Conservation (phyloP, 2,797 vertebrate genomes). For the Thalassophryne amazonica region DNA sequence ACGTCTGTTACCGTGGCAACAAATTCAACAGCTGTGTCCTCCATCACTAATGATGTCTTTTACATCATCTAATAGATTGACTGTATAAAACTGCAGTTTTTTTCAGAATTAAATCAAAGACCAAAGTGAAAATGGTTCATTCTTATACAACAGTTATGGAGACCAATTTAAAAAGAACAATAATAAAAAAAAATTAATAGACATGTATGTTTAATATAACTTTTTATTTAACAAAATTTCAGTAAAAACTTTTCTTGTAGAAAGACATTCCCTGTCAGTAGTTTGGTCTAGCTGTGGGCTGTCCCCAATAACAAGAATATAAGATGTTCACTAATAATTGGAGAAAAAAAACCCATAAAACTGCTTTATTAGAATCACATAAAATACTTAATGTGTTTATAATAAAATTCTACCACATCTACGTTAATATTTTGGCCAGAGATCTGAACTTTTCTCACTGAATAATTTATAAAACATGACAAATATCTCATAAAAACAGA, state of each 20-base stretch:
- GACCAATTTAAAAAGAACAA: no score
- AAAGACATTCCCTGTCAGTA: conserved; percentile 78
- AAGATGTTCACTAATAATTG: background rate
- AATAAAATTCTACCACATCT: conserved; percentile 30
- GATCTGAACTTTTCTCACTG: conserved; percentile 14
- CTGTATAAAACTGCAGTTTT: no score
- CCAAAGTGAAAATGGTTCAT: no score
- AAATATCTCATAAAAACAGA: conserved; percentile 24
- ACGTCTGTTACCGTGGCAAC: no score
- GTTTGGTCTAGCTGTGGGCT: conserved; percentile 53
- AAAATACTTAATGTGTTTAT: conserved; percentile 15
- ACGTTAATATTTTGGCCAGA: conserved; percentile 24
- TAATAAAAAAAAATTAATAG: no score
- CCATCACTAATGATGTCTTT: no score
- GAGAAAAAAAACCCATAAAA: conserved; percentile 6
- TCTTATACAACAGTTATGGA: no score
- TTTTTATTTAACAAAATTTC: conserved; percentile 78
- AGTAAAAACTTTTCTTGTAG: conserved; percentile 77
- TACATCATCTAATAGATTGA: no score
- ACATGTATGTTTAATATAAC: conserved; percentile 68
- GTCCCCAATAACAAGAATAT: conserved; percentile 8
- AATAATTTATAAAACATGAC: conserved; percentile 50
- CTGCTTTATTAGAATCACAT: conserved; percentile 1
- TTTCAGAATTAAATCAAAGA: no score
- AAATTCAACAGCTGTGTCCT: no score